Conservation (phyloP, 2,888 invertebrate genomes). For the Scrobipalpa costella region DNA sequence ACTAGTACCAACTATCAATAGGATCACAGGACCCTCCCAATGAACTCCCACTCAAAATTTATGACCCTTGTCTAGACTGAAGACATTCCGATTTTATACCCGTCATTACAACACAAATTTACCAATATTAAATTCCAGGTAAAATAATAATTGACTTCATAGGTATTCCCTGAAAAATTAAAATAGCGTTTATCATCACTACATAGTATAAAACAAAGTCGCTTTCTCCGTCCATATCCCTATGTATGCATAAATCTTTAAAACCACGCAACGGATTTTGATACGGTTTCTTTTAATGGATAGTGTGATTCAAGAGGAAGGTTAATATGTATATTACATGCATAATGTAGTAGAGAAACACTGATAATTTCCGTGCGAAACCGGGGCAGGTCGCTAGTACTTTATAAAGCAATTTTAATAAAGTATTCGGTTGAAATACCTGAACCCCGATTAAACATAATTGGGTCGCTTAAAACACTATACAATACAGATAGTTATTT, state of each 20-base stretch:
- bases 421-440: neutral
- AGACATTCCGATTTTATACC: neutral
- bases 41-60: slow-evolving; percentile 1
- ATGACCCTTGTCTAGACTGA: slow-evolving; percentile 17
- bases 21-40: neutral
- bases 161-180: neutral
- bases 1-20: neutral
- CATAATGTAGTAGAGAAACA: no score
- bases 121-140: neutral
- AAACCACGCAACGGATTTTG: no score
- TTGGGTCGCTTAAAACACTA: neutral
- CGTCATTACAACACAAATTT: neutral
- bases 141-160: neutral
- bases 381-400: no score
- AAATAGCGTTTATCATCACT: no score
- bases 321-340: no score
- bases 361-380: no score
- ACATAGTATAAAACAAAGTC: no score
- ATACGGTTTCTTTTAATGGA: no score
- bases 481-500: neutral
- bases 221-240: no score
- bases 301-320: no score
- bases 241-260: no score
- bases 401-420: neutral
- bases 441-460: neutral